Evolutionary conservation across 2,888 invertebrate genomes (phyloP).

Genomic region (Leptarthrus brevirostris): DNA sequence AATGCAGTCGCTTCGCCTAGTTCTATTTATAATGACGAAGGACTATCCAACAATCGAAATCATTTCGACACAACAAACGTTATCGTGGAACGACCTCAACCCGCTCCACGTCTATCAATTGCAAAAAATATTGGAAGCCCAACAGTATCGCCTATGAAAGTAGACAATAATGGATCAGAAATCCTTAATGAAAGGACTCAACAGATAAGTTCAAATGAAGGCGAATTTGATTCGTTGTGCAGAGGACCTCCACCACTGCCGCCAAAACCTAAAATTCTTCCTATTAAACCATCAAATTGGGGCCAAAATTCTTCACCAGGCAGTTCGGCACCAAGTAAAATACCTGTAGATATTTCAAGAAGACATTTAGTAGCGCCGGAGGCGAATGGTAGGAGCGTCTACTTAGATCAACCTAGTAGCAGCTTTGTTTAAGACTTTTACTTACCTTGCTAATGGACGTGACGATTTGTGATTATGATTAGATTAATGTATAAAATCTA

Average conservation of each 20-base stretch:
- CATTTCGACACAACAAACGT: slow-evolving; percentile 39
- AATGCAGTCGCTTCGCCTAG: slow-evolving; percentile 55
- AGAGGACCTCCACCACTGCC: slow-evolving; percentile 77
- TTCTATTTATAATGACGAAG: slow-evolving; percentile 2
- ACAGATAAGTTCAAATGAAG: slow-evolving; percentile 36
- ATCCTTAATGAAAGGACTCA: not conserved
- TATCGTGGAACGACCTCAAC: slow-evolving; percentile 60
- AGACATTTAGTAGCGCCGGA: slow-evolving; percentile 59
- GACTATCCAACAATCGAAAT: slow-evolving; percentile 38
- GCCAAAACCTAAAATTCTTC: slow-evolving; percentile 79
- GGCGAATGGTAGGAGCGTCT: slow-evolving; percentile 66
- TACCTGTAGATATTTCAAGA: slow-evolving; percentile 59
- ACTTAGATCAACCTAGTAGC: slow-evolving; percentile 74
- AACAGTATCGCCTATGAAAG: slow-evolving; percentile 38
- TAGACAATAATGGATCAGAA: slow-evolving; percentile 31
- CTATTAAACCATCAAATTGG: slow-evolving; percentile 74
- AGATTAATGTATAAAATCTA: not conserved
- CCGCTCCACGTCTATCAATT: slow-evolving; percentile 63
- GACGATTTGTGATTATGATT: not conserved
- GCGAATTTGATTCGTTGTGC: slow-evolving; percentile 49
- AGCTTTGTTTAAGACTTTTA: slow-evolving; percentile 70
- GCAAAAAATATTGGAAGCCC: slow-evolving; percentile 56
- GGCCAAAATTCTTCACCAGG: slow-evolving; percentile 59
- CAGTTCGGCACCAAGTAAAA: slow-evolving; percentile 56
- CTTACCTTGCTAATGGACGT: not conserved